Evolutionary conservation across 1,140 invertebrate genomes (phyloP).

Genomic region (Zaprionus africanus): DNA sequence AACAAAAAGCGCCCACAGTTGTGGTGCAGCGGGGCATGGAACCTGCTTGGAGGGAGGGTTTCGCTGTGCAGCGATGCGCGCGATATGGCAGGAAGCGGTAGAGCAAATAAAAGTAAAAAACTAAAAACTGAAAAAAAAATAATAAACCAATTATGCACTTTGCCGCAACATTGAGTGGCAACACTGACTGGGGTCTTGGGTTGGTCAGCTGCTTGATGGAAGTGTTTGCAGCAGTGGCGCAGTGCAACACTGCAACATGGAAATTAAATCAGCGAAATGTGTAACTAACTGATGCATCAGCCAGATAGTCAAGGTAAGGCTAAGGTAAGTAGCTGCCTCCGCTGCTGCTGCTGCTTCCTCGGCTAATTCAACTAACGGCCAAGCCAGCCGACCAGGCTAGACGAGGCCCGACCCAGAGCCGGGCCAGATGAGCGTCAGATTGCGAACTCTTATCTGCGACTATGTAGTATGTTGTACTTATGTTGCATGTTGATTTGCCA

Average conservation of each 20-base stretch:
- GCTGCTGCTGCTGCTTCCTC: constrained; percentile 22
- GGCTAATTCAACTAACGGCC: constrained; percentile 77
- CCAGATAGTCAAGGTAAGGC: constrained; percentile 64
- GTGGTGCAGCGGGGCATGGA: constrained; percentile 1
- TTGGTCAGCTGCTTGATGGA: constrained; percentile 64
- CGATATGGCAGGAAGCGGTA: constrained; percentile 79
- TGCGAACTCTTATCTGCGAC: constrained; percentile 49
- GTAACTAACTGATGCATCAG: constrained; percentile 73
- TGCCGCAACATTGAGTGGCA: constrained; percentile 76
- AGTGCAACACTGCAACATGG: constrained; percentile 62
- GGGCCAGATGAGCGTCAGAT: constrained; percentile 41
- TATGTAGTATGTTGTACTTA: constrained; percentile 45
- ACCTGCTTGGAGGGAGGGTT: constrained; percentile 21
- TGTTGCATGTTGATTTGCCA: constrained; percentile 69
- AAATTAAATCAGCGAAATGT: constrained; percentile 81
- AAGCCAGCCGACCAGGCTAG: constrained; percentile 24
- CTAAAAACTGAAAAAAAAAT: constrained; percentile 48
- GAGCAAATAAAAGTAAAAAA: constrained; percentile 69
- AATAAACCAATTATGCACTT: constrained; percentile 84
- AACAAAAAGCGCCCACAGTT: constrained; percentile 50
- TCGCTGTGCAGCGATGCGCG: constrained; percentile 71
- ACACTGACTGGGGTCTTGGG: constrained; percentile 14
- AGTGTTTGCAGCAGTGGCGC: constrained; percentile 47
- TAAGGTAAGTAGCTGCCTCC: constrained; percentile 62
- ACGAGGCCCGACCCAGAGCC: constrained; percentile 1